These are phyloP conservation scores for Pseudococcus jackbeardsleyi DNA, from an alignment of 2,888 invertebrate species.

Conservation along the genomic window DNA sequence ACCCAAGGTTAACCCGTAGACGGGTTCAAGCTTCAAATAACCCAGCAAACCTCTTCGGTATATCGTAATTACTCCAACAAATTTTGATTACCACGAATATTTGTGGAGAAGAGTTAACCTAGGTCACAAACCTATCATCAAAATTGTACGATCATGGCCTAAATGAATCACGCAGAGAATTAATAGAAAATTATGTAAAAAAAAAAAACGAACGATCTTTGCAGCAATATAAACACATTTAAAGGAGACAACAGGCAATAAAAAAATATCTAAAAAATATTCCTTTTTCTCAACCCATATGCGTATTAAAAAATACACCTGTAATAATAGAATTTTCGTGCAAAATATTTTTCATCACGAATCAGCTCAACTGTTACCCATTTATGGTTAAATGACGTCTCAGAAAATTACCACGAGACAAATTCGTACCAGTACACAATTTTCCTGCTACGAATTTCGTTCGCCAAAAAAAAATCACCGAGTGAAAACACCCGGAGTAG, in stretches of 20 bases:
- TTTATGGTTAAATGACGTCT: not conserved
- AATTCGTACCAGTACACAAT: not conserved
- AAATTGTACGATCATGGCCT: not conserved
- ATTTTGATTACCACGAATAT: not conserved
- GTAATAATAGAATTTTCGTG: not conserved
- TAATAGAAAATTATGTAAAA: constrained; percentile 43
- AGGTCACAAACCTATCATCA: constrained; percentile 24
- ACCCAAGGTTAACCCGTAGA: not conserved
- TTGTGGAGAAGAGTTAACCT: not conserved
- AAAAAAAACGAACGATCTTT: not conserved
- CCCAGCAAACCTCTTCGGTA: not conserved
- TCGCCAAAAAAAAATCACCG: constrained; percentile 12
- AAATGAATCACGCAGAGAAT: constrained; percentile 10
- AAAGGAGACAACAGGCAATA: not conserved
- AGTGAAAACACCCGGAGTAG: constrained; percentile 55
- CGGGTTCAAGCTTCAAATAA: constrained; percentile 14
- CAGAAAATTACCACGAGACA: not conserved
- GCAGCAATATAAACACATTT: not conserved
- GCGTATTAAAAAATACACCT: not conserved
- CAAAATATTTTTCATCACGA: not conserved
- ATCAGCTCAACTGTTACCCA: not conserved
- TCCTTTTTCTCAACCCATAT: not conserved
- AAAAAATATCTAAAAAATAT: not conserved
- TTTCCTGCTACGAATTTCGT: not conserved
- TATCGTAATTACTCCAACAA: not conserved